A percentile compares a stretch with the other conserved stretches of the same genome.
These are phyloP conservation scores for Phyllopteryx taeniolatus DNA, from an alignment of 2,113 vertebrate genomes.

Conservation along the genomic window DNA sequence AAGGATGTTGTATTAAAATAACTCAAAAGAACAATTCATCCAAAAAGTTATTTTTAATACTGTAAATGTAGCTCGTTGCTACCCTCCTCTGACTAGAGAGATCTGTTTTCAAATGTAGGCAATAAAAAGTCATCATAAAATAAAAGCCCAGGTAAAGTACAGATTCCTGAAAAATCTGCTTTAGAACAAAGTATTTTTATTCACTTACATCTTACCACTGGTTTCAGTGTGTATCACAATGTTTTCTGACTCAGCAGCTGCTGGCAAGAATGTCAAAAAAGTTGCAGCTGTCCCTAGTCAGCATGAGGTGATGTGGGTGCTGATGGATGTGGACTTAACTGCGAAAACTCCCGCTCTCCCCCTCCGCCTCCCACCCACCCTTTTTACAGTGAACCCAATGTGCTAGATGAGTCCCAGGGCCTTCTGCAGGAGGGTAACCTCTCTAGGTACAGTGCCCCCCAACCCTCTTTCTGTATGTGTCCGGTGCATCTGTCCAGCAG, in stretches of 20 bases:
- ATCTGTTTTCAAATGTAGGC: too few species aligned
- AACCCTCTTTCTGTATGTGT: constrained; percentile 77
- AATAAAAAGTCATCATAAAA: too few species aligned
- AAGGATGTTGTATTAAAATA: too few species aligned
- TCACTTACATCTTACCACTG: background rate
- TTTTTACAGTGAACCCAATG: constrained; percentile 99
- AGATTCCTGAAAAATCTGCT: background rate
- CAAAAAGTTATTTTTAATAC: too few species aligned
- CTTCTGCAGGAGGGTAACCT: constrained; percentile 98
- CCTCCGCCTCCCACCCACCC: constrained; percentile 62
- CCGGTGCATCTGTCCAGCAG: constrained; percentile 74
- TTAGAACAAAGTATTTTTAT: background rate
- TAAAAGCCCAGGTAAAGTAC: background rate
- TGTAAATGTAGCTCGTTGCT: too few species aligned
- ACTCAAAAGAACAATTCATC: too few species aligned
- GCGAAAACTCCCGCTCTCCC: constrained; percentile 2
- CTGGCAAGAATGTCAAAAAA: background rate
- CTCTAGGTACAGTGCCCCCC: constrained; percentile 96
- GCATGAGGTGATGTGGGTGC: background rate
- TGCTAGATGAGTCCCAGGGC: constrained; percentile 99
- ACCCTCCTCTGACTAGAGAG: too few species aligned
- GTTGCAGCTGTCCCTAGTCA: background rate
- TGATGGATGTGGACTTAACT: constrained; percentile 6
- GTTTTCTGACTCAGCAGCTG: background rate
- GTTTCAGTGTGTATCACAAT: background rate